Conservation (phyloP, 2,888 invertebrate species). For the Quadriops clusia region DNA sequence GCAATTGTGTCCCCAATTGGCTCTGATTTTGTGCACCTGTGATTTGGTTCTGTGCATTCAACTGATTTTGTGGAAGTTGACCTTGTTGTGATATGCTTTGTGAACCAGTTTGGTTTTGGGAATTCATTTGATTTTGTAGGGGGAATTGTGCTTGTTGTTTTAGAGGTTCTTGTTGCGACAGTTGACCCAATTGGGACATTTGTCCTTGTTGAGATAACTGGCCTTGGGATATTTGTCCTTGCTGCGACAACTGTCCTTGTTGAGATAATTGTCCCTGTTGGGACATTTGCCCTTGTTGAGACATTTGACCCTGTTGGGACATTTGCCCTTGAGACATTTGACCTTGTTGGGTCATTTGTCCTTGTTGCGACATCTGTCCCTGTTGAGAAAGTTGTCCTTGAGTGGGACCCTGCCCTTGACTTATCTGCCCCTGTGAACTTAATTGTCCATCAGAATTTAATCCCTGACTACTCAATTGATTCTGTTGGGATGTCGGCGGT, state of each 20-base stretch:
- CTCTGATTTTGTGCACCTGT: too few species aligned
- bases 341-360: not conserved
- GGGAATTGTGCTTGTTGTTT: constrained; percentile 10
- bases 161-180: constrained; percentile 1
- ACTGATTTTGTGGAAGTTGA: constrained; percentile 16
- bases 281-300: not conserved
- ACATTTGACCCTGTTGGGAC: not conserved
- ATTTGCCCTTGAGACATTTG: not conserved
- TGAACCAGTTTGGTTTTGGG: constrained; percentile 9
- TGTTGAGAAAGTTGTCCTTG: constrained; percentile 3
- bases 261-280: constrained; percentile 1
- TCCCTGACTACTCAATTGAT: too few species aligned
- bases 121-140: constrained; percentile 14
- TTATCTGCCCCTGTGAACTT: too few species aligned
- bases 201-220: not conserved
- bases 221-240: not conserved
- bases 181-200: not conserved
- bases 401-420: too few species aligned
- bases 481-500: constrained; percentile 6
- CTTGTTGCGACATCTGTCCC: constrained; percentile 1
- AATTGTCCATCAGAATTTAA: too few species aligned
- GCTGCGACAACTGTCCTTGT: not conserved
- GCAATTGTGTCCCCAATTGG: too few species aligned
- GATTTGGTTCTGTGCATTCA: constrained; percentile 10
- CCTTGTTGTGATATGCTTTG: constrained; percentile 13